Evolutionary conservation across 2,888 invertebrate species (phyloP), one percentile per base, ranked within the genome.

Genomic region (Harpalus rufipes): DNA sequence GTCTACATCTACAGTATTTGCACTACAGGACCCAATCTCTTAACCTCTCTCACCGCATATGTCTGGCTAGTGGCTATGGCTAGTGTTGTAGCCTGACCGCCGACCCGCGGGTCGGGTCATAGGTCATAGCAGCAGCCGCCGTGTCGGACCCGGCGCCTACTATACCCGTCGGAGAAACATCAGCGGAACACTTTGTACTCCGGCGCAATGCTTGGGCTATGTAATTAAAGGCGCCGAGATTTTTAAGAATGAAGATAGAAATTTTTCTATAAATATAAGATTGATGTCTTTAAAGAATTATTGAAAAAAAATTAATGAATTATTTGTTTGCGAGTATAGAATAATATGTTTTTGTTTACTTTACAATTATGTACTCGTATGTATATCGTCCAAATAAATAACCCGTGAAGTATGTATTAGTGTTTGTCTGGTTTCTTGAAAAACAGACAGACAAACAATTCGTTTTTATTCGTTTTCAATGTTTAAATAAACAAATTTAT

Each of bases 331-430:
- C 32, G 32, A 32, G 32, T 4, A 32, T 51, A 12, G 10, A 44
- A 51, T 51, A 51, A 51, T 7, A 51, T 51, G 44, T 51, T 51
- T 51, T 51, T 51, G 44, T 51, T 51, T 51, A 51, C 32, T 32
- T 32, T 32, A 32, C 32, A 32, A 32, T 4, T 51, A 51, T 12
- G 12, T 44, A 10, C 10, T 10, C 44, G 44, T 51, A 51, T 12
- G 44, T 51, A 51, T 51, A 51, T 51, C 8, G 12, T 51, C 12
- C 5, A 6, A 51, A 12, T 51, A 51, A 51, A 51, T 51, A 51
- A 51, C 44, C 7, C 44, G 5, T 51, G 44, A 51, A 51, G 6
- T 51, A 44, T 1, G 25, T 25, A 32, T 32, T 32, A 4, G 32
- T 32, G 5, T 32, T 32, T 51, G 44, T 51, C 44, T 51, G 12